phyloP scores from a whole-genome alignment of 2,113 vertebrate genomes.

The Grus americana region DNA sequence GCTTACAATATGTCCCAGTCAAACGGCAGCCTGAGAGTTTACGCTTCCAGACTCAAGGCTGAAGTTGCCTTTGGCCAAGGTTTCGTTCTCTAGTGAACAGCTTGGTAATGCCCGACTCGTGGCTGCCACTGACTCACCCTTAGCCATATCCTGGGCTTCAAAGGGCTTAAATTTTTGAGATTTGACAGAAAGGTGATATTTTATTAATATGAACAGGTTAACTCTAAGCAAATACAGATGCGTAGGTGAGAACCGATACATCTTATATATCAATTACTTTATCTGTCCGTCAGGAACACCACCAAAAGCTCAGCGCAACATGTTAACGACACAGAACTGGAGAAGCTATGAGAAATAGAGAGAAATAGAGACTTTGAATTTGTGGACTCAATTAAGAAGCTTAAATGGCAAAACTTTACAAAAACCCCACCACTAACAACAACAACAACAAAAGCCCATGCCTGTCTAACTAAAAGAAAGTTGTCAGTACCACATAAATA shows the following conservation, averaged over 20 bases:
- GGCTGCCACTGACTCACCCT: not conserved
- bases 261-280: not conserved
- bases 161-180: not conserved
- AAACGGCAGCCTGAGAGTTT: not conserved
- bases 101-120: not conserved
- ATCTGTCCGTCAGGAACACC: not conserved
- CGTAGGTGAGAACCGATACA: not conserved
- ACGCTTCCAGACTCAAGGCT: not conserved
- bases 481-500: not conserved
- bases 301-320: not conserved
- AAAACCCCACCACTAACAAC: not conserved
- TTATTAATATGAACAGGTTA: not conserved
- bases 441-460: no score
- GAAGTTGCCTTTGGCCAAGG: not conserved
- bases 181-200: not conserved
- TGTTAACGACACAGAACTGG: not conserved
- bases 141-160: not conserved
- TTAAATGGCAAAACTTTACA: not conserved
- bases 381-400: not conserved
- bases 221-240: not conserved
- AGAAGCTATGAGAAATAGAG: not conserved
- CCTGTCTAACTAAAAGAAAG: not conserved
- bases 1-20: accelerated
- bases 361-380: not conserved
- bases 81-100: not conserved